A percentile compares a stretch with the other conserved stretches of the same genome.
These are phyloP conservation scores for Cichlasoma orientale DNA, from an alignment of 2,797 vertebrate genomes.

Conservation along the genomic window DNA sequence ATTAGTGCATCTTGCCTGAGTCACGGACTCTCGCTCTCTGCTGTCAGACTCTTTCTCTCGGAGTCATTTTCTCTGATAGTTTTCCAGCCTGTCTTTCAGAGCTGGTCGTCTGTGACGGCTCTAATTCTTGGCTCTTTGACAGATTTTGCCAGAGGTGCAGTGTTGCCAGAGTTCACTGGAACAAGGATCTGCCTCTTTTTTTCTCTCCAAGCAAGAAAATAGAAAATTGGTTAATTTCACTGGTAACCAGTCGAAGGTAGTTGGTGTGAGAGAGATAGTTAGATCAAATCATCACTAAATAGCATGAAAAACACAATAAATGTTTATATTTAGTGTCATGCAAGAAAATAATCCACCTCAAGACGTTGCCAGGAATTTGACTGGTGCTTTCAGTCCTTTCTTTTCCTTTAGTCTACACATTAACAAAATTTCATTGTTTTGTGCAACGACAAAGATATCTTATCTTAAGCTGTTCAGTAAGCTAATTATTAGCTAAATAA, in stretches of 20 bases:
- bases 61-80: not conserved
- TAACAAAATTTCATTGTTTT: not conserved
- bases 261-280: not conserved
- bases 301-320: not conserved
- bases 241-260: too few species aligned
- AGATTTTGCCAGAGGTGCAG: not conserved
- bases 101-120: not conserved
- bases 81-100: not conserved
- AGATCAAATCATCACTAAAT: not conserved
- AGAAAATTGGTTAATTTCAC: not conserved
- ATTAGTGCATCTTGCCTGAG: not conserved
- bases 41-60: not conserved
- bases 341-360: not conserved
- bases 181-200: not conserved
- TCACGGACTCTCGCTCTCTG: not conserved
- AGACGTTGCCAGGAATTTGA: not conserved
- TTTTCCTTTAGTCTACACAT: not conserved
- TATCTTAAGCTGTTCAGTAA: not conserved
- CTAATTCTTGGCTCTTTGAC: constrained; percentile 1
- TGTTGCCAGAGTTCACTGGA: not conserved
- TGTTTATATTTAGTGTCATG: not conserved
- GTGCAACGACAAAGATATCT: too few species aligned
- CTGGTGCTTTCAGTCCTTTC: not conserved
- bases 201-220: not conserved
- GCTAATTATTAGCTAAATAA: not conserved